Evolutionary conservation across 2,113 vertebrate species (phyloP).

Genomic region (Mus spicilegus): DNA sequence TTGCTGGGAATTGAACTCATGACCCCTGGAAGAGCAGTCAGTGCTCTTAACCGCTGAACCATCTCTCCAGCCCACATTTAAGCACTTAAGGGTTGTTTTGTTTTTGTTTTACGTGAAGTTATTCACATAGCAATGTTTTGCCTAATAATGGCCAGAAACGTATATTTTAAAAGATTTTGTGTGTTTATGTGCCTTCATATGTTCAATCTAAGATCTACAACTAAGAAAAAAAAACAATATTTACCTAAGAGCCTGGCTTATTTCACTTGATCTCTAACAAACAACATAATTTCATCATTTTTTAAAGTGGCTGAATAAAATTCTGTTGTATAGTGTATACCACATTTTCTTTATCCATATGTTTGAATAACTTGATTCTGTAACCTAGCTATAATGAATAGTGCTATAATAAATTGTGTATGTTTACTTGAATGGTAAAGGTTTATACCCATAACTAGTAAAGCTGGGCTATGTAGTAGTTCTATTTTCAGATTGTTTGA

Average conservation of each 20-base stretch:
- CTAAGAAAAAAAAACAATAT: background rate
- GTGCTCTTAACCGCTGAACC: too few relatives aligned
- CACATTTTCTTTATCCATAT: background rate
- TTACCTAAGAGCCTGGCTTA: background rate
- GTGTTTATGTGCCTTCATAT: background rate
- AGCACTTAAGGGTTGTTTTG: background rate
- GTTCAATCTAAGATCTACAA: background rate
- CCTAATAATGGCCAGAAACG: background rate
- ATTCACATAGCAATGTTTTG: background rate
- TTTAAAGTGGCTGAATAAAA: background rate
- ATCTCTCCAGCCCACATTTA: background rate
- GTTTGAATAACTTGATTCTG: background rate
- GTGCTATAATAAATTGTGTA: background rate
- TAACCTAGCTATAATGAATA: background rate
- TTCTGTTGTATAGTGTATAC: background rate
- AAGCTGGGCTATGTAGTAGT: background rate
- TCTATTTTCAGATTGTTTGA: background rate
- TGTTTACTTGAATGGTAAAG: background rate
- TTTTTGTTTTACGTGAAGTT: background rate
- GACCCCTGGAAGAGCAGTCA: too few relatives aligned
- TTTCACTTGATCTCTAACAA: background rate
- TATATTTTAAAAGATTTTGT: background rate
- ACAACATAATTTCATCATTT: background rate
- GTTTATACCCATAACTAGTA: background rate
- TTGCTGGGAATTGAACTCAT: too few relatives aligned